A percentile compares a stretch with the other conserved stretches of the same genome.
Conservation (phyloP, 2,797 vertebrate genomes). For the Percopsis omiscomaycus region DNA sequence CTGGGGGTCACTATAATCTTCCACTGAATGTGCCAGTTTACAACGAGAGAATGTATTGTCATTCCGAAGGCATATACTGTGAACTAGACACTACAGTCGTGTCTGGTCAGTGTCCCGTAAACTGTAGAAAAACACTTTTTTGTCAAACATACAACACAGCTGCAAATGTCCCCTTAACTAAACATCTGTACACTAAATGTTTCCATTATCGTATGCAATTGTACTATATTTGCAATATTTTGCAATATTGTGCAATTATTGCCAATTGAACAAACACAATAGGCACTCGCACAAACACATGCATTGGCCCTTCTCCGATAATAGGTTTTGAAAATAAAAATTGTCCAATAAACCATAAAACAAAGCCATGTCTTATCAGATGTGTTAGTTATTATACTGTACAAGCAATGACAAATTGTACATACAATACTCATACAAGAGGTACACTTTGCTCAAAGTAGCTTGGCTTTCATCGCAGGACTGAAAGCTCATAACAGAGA, state of each 20-base stretch:
- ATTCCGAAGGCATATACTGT: constrained; percentile 50
- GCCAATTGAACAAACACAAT: constrained; percentile 5
- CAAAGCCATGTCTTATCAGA: constrained; percentile 6
- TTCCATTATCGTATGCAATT: constrained; percentile 2
- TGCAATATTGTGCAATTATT: constrained; percentile 12
- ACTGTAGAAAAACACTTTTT: constrained; percentile 21
- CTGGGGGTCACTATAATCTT: background rate
- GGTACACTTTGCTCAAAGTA: background rate
- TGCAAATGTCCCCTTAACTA: constrained; percentile 33
- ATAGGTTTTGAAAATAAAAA: too few relatives aligned
- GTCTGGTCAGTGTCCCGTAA: constrained; percentile 23
- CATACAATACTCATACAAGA: constrained; percentile 13
- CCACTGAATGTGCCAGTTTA: background rate
- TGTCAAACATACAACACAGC: constrained; percentile 30
- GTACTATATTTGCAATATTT: constrained; percentile 9
- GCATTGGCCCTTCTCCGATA: too few relatives aligned
- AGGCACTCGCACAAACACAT: background rate
- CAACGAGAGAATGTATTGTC: constrained; percentile 43
- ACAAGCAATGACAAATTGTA: constrained; percentile 3
- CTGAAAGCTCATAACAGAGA: constrained; percentile 34
- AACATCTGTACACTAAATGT: constrained; percentile 1
- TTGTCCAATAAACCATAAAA: background rate
- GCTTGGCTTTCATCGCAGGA: constrained; percentile 16
- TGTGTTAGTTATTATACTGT: constrained; percentile 13
- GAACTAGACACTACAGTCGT: constrained; percentile 33